Percentiles rank a stretch among this genome's conserved stretches.
phyloP scores from a whole-genome alignment of 1,140 invertebrate species.

The Odontomachus brunneus region DNA sequence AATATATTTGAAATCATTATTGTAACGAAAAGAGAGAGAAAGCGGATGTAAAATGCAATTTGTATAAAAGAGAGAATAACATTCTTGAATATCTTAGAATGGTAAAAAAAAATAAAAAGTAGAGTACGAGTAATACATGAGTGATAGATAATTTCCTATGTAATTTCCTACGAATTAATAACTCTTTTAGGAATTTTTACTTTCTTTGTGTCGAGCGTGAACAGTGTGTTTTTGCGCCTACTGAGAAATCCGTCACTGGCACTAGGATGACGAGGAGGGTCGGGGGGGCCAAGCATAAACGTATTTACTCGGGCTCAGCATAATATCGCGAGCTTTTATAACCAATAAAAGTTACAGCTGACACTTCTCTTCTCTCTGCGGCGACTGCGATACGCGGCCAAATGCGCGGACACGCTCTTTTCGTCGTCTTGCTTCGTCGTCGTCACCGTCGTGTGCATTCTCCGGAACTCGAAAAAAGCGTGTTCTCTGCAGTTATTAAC shows the following conservation, averaged over 20 bases:
- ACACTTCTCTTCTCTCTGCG: conserved; percentile 74
- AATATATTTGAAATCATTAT: too few relatives aligned
- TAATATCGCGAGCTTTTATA: conserved; percentile 82
- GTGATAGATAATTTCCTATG: background rate
- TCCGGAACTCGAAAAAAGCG: too few relatives aligned
- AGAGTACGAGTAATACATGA: too few relatives aligned
- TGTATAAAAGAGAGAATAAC: too few relatives aligned
- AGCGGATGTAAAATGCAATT: too few relatives aligned
- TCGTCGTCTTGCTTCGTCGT: conserved; percentile 30
- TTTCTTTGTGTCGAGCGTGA: conserved; percentile 25
- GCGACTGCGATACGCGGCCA: conserved; percentile 61
- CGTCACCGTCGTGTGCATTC: conserved; percentile 10
- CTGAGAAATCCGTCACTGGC: conserved; percentile 51
- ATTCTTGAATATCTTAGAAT: too few relatives aligned
- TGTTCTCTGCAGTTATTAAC: too few relatives aligned
- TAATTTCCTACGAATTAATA: conserved; percentile 1
- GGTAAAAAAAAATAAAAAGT: too few relatives aligned
- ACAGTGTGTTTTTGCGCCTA: conserved; percentile 48
- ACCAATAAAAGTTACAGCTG: conserved; percentile 83
- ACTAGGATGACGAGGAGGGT: background rate
- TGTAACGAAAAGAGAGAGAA: too few relatives aligned
- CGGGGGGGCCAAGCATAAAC: conserved; percentile 53
- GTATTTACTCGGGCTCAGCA: conserved; percentile 79
- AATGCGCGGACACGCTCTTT: conserved; percentile 64
- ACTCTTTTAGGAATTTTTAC: conserved; percentile 1